Evolutionary conservation across 2,113 vertebrate species (phyloP).

Genomic region (Lophius piscatorius): DNA sequence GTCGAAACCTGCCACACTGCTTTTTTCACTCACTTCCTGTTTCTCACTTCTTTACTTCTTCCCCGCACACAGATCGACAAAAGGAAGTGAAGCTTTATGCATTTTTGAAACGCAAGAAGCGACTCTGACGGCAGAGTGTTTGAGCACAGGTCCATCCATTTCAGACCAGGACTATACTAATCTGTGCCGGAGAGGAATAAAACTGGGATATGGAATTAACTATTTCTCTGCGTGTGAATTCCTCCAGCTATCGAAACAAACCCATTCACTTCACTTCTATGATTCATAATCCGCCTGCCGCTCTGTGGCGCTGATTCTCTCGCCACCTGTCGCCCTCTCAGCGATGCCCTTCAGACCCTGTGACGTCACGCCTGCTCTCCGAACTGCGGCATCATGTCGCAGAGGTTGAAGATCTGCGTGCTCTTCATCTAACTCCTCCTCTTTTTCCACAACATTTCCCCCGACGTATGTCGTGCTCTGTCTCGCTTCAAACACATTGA

Average conservation of each 20-base stretch:
- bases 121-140: conserved; percentile 5
- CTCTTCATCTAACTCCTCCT: neutral
- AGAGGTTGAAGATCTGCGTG: neutral
- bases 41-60: conserved; percentile 53
- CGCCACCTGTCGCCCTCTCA: conserved; percentile 60
- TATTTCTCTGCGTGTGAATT: neutral
- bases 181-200: neutral
- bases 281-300: no score
- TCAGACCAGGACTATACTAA: neutral
- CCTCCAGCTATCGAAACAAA: no score
- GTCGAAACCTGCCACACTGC: conserved; percentile 15
- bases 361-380: conserved; percentile 49
- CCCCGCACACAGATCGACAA: conserved; percentile 8
- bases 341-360: conserved; percentile 40
- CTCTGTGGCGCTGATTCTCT: conserved; percentile 36
- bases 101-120: conserved; percentile 16
- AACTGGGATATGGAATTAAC: neutral
- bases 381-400: neutral
- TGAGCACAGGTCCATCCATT: conserved; percentile 1
- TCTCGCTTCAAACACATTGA: no score
- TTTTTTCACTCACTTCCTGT: conserved; percentile 61
- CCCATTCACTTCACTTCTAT: no score
- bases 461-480: no score
- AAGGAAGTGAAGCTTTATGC: conserved; percentile 22
- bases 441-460: no score